Percentiles rank a stretch among this genome's conserved stretches.
Evolutionary conservation across 2,888 invertebrate species (phyloP).

Genomic region (Folsomia manolachei): DNA sequence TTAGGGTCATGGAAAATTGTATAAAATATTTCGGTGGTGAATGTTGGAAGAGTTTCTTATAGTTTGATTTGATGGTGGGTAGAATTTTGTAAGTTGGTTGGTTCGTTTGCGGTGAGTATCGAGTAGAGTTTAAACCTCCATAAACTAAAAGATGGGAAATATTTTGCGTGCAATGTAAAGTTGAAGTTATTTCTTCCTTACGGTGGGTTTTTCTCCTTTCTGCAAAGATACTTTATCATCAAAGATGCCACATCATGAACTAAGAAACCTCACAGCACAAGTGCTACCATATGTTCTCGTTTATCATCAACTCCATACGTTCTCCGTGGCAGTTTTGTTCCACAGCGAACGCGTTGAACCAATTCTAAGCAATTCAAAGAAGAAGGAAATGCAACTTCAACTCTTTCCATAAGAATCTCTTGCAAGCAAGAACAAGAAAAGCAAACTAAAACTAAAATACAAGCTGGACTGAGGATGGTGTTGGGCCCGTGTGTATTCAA

Average conservation of each 20-base stretch:
- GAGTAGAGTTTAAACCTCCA: background rate
- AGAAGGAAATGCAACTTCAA: background rate
- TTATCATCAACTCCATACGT: slow-evolving; percentile 26
- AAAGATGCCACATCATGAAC: slow-evolving; percentile 31
- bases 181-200: too few relatives aligned
- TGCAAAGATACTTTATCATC: slow-evolving; percentile 28
- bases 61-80: background rate
- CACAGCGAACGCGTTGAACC: background rate
- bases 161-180: background rate
- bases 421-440: too few relatives aligned
- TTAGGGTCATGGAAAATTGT: too few relatives aligned
- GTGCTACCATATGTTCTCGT: slow-evolving; percentile 32
- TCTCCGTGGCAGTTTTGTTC: background rate
- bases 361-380: background rate
- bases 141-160: background rate
- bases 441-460: too few relatives aligned
- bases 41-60: background rate
- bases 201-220: slow-evolving; percentile 9
- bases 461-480: background rate
- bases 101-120: background rate
- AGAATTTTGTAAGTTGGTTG: background rate
- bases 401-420: background rate
- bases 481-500: too few relatives aligned
- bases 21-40: background rate
- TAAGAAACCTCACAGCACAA: slow-evolving; percentile 22